Evolutionary conservation across 2,797 vertebrate genomes (phyloP).

Genomic region (Stomatorhinus walkeri): DNA sequence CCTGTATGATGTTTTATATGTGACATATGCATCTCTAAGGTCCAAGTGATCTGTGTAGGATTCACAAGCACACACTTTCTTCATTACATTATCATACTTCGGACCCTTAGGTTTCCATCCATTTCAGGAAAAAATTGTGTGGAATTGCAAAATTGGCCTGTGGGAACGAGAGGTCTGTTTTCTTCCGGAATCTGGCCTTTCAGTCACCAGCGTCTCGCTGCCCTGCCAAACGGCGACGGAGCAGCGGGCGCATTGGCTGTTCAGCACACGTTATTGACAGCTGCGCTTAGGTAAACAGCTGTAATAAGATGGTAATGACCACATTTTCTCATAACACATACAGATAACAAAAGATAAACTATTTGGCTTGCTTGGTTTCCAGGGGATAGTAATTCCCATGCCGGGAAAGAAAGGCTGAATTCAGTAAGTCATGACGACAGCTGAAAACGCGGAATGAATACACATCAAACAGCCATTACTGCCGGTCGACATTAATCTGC

Average conservation of each 20-base stretch:
- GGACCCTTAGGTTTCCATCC: background rate
- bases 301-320: conserved; percentile 1
- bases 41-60: background rate
- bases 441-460: background rate
- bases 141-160: conserved; percentile 3
- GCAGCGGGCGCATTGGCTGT: background rate
- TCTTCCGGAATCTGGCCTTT: background rate
- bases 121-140: background rate
- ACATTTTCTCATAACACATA: conserved; percentile 1
- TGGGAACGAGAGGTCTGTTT: background rate
- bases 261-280: background rate
- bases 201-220: background rate
- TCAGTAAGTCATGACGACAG: background rate
- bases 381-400: background rate
- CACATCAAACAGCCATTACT: background rate
- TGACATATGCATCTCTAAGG: background rate
- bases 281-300: background rate
- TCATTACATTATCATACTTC: background rate
- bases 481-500: background rate
- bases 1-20: background rate
- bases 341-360: background rate
- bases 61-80: background rate
- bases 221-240: background rate
- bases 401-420: background rate
- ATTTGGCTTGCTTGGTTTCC: background rate